phyloP scores from a whole-genome alignment of 2,797 vertebrate genomes.

The Acanthiza pusilla region DNA sequence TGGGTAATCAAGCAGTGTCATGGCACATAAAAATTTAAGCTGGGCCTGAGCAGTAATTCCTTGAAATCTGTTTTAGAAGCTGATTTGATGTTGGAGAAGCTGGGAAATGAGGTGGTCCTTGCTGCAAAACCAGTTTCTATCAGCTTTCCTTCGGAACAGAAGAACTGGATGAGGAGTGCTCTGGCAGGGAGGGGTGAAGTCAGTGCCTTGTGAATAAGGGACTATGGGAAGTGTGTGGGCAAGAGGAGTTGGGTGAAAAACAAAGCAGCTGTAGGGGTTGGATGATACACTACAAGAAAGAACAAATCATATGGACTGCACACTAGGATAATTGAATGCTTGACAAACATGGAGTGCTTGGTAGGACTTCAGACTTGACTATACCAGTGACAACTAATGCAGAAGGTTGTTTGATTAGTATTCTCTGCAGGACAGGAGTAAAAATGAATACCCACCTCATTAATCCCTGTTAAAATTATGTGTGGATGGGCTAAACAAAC shows the following conservation, averaged over 20 bases:
- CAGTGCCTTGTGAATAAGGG: neutral
- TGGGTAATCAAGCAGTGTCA: neutral
- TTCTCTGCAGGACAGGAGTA: neutral
- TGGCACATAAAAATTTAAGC: fast-evolving
- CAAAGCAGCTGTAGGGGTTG: neutral
- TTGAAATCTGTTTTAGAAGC: neutral
- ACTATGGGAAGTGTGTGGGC: neutral
- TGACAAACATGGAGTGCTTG: neutral
- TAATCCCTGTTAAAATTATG: conserved; percentile 32
- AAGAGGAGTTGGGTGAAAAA: neutral
- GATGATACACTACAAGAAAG: neutral
- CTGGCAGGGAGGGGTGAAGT: neutral
- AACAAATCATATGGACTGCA: neutral
- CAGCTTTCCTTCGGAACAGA: neutral
- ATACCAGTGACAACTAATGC: neutral
- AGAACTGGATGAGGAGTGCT: neutral
- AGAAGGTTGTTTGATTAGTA: neutral
- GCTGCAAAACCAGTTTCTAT: neutral
- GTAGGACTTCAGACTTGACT: neutral
- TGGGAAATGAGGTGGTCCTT: neutral
- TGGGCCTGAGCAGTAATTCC: neutral
- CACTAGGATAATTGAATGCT: neutral
- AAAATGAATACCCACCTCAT: neutral
- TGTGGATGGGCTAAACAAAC: conserved; percentile 29
- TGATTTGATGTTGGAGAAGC: neutral